Conservation (phyloP, 2,113 vertebrate genomes). For the Larimichthys polyactis region DNA sequence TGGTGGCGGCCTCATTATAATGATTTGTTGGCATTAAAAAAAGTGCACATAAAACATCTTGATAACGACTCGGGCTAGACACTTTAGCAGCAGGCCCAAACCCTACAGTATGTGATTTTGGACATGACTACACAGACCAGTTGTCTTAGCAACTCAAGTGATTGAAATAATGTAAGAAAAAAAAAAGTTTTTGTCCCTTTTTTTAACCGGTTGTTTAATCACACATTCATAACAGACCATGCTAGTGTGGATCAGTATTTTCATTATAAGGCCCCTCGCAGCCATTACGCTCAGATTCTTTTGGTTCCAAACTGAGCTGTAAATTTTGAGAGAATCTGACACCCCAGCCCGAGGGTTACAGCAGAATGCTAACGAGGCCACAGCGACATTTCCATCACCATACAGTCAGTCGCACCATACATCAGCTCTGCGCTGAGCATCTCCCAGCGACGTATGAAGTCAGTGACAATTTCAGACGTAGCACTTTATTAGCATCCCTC, state of each 20-base stretch:
- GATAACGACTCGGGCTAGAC: slow-evolving; percentile 1
- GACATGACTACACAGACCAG: slow-evolving; percentile 8
- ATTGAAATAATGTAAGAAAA: background rate
- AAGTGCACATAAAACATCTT: slow-evolving; percentile 5
- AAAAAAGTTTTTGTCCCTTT: slow-evolving; percentile 5
- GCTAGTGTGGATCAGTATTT: slow-evolving; percentile 92
- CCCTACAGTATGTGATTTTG: background rate
- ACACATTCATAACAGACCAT: slow-evolving; percentile 90
- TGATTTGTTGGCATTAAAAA: slow-evolving; percentile 45
- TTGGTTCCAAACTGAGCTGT: slow-evolving; percentile 93
- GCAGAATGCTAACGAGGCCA: slow-evolving; percentile 85
- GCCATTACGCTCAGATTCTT: slow-evolving; percentile 89
- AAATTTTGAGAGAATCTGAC: slow-evolving; percentile 90
- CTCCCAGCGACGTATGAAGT: slow-evolving; percentile 61
- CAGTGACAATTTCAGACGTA: slow-evolving; percentile 68
- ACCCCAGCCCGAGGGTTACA: slow-evolving; percentile 85
- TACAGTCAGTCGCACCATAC: slow-evolving; percentile 71
- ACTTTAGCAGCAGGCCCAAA: background rate
- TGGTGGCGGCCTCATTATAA: slow-evolving; percentile 34
- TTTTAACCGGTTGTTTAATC: slow-evolving; percentile 68
- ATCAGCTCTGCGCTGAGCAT: slow-evolving; percentile 69
- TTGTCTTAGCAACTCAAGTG: background rate
- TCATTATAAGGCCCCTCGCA: slow-evolving; percentile 94
- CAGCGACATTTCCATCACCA: slow-evolving; percentile 77
- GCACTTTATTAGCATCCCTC: slow-evolving; percentile 79